Base-by-base conservation (phyloP, 2,113 vertebrate genomes). In the Eurystomus gularis region DNA sequence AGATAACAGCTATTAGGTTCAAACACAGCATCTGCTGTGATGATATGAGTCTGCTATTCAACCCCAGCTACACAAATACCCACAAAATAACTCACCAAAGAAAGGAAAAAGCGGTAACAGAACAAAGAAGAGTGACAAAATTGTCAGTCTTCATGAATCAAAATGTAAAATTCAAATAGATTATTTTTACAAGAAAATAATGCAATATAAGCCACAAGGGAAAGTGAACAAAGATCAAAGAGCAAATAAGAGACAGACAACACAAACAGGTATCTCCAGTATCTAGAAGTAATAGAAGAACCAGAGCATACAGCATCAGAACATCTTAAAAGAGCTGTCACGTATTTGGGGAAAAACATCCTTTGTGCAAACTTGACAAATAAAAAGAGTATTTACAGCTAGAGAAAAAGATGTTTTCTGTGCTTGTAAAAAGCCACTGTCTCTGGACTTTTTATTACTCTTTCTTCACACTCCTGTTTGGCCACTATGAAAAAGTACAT, bases 211-310 rank as follows among this genome's bases (percentile, higher is more conserved):
- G 7, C 60, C 26, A 3, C 37, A 75, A 92, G 52, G 76, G 75
- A 93, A 90, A 86, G 49, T 54, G 48, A 96, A 60, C 39, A 81
- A 86, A 58, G 79, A 88, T 90, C 94, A 91, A 96, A 90, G 77
- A 94, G 55, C n/a, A 78, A 94, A 70, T 60, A 95, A 54, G 82
- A 93, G 51, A 90, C 62, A 96, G 62, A 51, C 60, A 91, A 86
- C 64, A 94, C 23, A 93, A 86, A 86, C 54, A 83, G 39, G 64
- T 79, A 91, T 20, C n/a, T 24, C 20, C 33, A 58, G 28, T 24
- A 94, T 35, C 80, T 75, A 44, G 31, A 90, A 88, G 60, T 44
- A 80, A 79, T 48, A 93, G 78, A 73, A 58, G 49, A 95, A 82
- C 3, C 55, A 28, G 25, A 91, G 62, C 64, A 33, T 44, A 28